Evolutionary conservation across 2,113 vertebrate genomes (phyloP).

Genomic region (Hyperopisus bebe): DNA sequence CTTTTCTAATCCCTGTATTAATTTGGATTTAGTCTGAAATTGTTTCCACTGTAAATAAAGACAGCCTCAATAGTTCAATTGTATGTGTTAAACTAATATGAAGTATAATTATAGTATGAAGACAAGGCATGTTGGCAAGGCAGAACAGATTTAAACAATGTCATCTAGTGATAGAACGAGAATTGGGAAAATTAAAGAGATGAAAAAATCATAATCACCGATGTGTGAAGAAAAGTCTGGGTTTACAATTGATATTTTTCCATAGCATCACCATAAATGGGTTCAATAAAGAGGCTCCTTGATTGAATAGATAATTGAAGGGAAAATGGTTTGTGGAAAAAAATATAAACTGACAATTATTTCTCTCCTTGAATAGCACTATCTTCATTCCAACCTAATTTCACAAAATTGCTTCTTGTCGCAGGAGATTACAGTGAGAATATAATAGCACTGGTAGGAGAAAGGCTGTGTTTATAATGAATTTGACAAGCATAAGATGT

Average conservation of each 20-base stretch:
- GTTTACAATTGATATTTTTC: not conserved
- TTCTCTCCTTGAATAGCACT: conserved; percentile 1
- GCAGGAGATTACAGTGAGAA: conserved; percentile 1
- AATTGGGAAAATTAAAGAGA: not conserved
- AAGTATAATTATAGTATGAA: not conserved
- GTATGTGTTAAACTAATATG: not conserved
- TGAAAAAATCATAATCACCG: not conserved
- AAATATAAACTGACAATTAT: not conserved
- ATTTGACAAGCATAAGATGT: not conserved
- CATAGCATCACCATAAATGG: not conserved
- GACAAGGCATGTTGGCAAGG: not conserved
- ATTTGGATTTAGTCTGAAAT: not conserved
- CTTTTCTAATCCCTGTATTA: not conserved
- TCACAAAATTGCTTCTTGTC: conserved; percentile 3
- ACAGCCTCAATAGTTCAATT: not conserved
- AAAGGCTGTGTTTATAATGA: conserved; percentile 8
- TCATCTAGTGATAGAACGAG: not conserved
- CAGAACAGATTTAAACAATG: not conserved
- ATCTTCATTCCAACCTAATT: conserved; percentile 5
- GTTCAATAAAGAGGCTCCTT: not conserved
- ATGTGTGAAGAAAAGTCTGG: not conserved
- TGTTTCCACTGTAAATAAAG: not conserved
- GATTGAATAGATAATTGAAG: not conserved
- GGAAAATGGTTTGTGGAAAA: not conserved
- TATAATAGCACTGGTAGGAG: not conserved